Evolutionary conservation across 1,140 invertebrate species (phyloP), one percentile per base, ranked within the genome.

Genomic region (Polyergus mexicanus): DNA sequence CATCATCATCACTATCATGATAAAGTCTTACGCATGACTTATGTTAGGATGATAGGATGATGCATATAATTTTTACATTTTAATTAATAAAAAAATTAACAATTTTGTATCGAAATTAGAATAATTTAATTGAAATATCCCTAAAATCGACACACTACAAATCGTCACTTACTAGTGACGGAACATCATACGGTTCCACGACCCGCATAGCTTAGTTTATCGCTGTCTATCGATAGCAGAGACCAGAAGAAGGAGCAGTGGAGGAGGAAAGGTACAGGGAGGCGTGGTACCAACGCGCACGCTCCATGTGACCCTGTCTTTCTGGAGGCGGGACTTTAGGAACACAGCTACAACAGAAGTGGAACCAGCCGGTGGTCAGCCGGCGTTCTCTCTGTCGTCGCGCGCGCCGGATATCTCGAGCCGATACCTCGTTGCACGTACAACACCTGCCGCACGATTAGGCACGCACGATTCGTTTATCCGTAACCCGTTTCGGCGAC

Each of bases 261-360:
- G 88, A 69, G 56, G 83, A 88, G 74, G 86, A 68, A 87, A 63
- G 81, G 51, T n/a, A 22, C 47, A 51, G 47, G 90, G 86, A 90
- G 94, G 94, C 94, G 94, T 93, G 93, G 92, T 89, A 78, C 81
- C 54, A 81, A 65, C 90, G 94, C 94, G 94, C 94, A 94, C 92
- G 88, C 93, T 90, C 87, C 92, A 93, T 91, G 92, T 91, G 92
- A 92, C 62, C 87, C 71, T 85, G 86, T 86, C 89, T 84, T 74
- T 91, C 41, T 19, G 72, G 83, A 93, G 94, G 94, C 94, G 94
- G 93, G 94, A 92, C 93, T 92, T 66, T 28, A 88, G 88, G 84
- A 72, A 69, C 84, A 91, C 85, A 86, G 89, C 81, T 87, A 89
- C 86, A 91, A 84, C 56, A 74, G 63, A 88, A 74, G 91, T 85